Conservation (phyloP, 2,888 invertebrate genomes). For the Vesta saturnalis region DNA sequence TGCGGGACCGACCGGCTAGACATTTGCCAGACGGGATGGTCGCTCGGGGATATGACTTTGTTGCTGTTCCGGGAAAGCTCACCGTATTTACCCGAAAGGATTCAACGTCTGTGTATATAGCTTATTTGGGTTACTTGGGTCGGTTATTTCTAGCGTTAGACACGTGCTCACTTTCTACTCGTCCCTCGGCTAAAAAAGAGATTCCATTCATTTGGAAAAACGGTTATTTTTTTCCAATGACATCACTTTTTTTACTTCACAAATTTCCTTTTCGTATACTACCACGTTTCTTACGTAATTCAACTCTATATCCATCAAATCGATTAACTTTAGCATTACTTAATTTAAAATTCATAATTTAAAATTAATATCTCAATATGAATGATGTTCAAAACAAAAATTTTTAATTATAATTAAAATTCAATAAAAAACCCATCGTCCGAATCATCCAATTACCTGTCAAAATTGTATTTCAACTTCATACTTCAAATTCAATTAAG, state of each 20-base stretch:
- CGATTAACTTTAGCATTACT: no score
- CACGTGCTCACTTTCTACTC: slow-evolving; percentile 34
- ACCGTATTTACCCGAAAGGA: slow-evolving; percentile 55
- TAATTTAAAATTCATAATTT: no score
- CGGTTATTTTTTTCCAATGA: not conserved
- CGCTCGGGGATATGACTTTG: slow-evolving; percentile 56
- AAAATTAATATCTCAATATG: no score
- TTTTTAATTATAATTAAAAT: not conserved
- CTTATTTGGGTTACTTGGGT: slow-evolving; percentile 46
- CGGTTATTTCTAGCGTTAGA: slow-evolving; percentile 41
- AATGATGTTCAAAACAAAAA: no score
- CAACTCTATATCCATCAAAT: not conserved
- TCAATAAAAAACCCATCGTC: not conserved
- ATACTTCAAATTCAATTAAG: not conserved
- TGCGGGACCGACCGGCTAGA: slow-evolving; percentile 54
- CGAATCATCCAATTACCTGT: not conserved
- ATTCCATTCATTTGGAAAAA: slow-evolving; percentile 10
- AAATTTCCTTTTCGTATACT: not conserved
- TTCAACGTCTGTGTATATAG: slow-evolving; percentile 47
- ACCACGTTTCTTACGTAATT: not conserved
- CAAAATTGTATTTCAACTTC: not conserved
- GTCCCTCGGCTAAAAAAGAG: slow-evolving; percentile 23
- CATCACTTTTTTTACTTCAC: not conserved
- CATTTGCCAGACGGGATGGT: slow-evolving; percentile 55
- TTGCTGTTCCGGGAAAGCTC: slow-evolving; percentile 54